Evolutionary conservation across 2,888 invertebrate species (phyloP).

Genomic region (Tholera decimalis): DNA sequence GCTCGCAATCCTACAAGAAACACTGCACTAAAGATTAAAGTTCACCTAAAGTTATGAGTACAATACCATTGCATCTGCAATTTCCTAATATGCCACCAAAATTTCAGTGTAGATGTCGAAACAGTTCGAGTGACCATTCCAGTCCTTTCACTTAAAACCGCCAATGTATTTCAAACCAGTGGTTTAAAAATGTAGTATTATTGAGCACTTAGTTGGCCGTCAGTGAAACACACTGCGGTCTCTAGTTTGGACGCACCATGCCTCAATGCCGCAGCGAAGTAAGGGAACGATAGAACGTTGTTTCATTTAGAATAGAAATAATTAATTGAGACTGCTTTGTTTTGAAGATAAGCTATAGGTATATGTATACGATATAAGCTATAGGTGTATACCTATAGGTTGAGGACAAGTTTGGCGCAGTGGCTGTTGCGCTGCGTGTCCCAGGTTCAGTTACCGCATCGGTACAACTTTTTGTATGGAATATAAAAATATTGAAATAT

Average conservation of each 20-base stretch:
- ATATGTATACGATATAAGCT: no score
- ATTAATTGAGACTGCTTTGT: background rate
- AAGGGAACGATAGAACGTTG: constrained; percentile 30
- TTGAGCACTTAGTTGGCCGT: constrained; percentile 33
- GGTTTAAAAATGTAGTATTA: constrained; percentile 18
- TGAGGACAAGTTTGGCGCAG: no score
- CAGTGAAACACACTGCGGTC: constrained; percentile 29
- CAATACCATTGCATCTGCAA: no score
- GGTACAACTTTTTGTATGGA: no score
- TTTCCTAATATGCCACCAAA: constrained; percentile 5
- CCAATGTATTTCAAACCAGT: constrained; percentile 14
- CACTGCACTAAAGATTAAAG: no score
- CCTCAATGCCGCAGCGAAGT: constrained; percentile 40
- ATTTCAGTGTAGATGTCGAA: background rate
- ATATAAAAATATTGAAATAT: no score
- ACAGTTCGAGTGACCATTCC: background rate
- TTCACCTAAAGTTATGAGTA: no score
- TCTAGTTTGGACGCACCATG: constrained; percentile 22
- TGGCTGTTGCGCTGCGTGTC: no score
- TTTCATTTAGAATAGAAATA: constrained; percentile 20
- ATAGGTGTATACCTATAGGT: no score
- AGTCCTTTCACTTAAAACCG: background rate
- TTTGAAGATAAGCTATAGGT: background rate
- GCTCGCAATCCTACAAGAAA: no score
- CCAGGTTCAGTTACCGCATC: no score